These are phyloP conservation scores for Microctenopoma lineatum DNA, from an alignment of 2,797 vertebrate genomes.

Conservation along the genomic window DNA sequence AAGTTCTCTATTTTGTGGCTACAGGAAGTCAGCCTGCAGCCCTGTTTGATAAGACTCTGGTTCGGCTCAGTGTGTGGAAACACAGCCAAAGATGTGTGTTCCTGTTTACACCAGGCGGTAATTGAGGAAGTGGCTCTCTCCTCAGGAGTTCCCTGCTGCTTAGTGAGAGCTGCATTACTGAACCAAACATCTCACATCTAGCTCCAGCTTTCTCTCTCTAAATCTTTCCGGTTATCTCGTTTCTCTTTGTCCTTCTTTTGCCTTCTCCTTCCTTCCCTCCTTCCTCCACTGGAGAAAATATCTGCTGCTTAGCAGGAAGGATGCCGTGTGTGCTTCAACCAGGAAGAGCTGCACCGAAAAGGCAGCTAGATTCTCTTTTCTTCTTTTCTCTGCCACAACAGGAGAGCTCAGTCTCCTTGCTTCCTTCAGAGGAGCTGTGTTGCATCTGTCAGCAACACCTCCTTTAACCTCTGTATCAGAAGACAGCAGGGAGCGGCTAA, in stretches of 20 bases:
- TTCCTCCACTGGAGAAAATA: conserved; percentile 33
- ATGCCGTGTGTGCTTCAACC: conserved; percentile 29
- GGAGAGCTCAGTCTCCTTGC: conserved; percentile 17
- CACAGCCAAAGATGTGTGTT: conserved; percentile 60
- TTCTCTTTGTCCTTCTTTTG: conserved; percentile 28
- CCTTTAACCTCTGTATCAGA: conserved; percentile 52
- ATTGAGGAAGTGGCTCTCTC: conserved; percentile 73
- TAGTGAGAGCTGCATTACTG: conserved; percentile 53
- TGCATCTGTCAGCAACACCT: conserved; percentile 45
- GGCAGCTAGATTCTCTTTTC: conserved; percentile 14
- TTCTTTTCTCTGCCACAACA: conserved; percentile 32
- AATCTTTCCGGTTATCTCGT: conserved; percentile 38
- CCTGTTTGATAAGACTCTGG: conserved; percentile 41
- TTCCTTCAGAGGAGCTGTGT: conserved; percentile 24
- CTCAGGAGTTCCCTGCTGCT: conserved; percentile 55
- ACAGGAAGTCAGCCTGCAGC: conserved; percentile 22
- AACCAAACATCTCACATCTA: conserved; percentile 64
- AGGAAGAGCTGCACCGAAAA: conserved; percentile 29
- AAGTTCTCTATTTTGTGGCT: background rate
- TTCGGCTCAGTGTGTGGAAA: conserved; percentile 48
- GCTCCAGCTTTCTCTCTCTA: conserved; percentile 13
- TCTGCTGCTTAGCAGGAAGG: conserved; percentile 37
- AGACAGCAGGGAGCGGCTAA: conserved; percentile 17
- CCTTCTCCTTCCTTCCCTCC: conserved; percentile 1
- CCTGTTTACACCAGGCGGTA: conserved; percentile 70